A percentile compares a stretch with the other conserved stretches of the same genome.
These are phyloP conservation scores for Sceloporus undulatus DNA, from an alignment of 2,113 vertebrate species.

Conservation along the genomic window DNA sequence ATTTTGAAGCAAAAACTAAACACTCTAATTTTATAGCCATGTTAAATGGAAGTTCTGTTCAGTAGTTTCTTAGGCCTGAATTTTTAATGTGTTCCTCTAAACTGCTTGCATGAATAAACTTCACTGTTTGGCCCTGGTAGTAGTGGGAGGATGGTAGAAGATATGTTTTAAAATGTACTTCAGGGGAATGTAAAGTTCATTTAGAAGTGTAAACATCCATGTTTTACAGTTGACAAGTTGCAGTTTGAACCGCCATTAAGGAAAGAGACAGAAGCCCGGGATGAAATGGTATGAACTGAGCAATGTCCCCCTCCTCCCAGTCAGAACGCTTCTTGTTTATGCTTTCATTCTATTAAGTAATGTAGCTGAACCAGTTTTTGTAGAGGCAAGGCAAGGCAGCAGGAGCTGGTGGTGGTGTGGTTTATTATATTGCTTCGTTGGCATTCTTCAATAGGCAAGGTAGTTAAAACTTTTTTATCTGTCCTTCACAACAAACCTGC, in stretches of 20 bases:
- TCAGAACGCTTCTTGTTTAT: not conserved
- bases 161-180: not conserved
- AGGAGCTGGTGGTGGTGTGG: not conserved
- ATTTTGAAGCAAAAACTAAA: not conserved
- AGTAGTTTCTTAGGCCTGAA: not conserved
- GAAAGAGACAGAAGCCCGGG: conserved; percentile 95
- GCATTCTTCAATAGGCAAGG: not conserved
- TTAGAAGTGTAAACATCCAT: not conserved
- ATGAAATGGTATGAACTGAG: conserved; percentile 88
- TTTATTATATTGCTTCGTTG: not conserved
- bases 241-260: conserved; percentile 92
- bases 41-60: not conserved
- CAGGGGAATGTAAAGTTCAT: not conserved
- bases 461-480: not conserved
- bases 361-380: not conserved
- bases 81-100: not conserved
- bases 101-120: not conserved
- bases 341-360: not conserved
- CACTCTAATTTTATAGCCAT: not conserved
- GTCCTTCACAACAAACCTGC: not conserved
- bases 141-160: not conserved
- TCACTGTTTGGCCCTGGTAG: not conserved
- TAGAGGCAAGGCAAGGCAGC: not conserved
- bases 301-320: not conserved
- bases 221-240: conserved; percentile 91